Evolutionary conservation across 2,797 vertebrate species (phyloP).

Genomic region (Pangasius mekongensis): DNA sequence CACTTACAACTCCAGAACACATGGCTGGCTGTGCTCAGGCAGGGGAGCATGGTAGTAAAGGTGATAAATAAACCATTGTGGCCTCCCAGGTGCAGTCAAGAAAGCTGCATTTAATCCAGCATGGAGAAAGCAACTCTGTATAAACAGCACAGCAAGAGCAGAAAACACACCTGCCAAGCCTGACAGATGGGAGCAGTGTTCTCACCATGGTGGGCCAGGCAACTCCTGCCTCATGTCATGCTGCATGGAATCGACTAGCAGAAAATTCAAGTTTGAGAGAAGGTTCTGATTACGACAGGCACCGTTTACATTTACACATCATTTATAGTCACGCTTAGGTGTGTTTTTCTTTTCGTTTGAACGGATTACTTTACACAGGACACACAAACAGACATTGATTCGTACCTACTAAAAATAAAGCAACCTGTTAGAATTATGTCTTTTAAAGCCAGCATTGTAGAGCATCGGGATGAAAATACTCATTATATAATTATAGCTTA

Average conservation of each 20-base stretch:
- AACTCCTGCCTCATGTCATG: background rate
- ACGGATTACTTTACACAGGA: background rate
- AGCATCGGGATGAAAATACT: background rate
- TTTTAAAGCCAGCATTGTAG: background rate
- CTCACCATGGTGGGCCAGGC: background rate
- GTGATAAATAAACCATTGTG: conserved; percentile 40
- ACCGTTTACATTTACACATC: background rate
- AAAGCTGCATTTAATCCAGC: conserved; percentile 58
- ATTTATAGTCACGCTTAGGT: background rate
- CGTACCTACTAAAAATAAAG: conserved; percentile 5
- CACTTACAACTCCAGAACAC: conserved; percentile 8
- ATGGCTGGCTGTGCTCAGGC: conserved; percentile 23
- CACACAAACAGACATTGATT: conserved; percentile 6
- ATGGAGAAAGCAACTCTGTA: conserved; percentile 57
- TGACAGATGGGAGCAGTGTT: conserved; percentile 14
- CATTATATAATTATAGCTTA: background rate
- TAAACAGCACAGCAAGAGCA: conserved; percentile 33
- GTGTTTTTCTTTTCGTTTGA: background rate
- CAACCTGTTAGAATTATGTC: background rate
- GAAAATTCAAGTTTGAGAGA: conserved; percentile 8
- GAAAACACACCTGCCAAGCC: conserved; percentile 34
- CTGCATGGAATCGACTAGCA: background rate
- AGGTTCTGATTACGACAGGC: background rate
- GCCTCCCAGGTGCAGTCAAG: conserved; percentile 36
- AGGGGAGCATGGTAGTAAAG: conserved; percentile 12